Conservation (phyloP, 2,113 vertebrate genomes). For the Scartelaos histophorus region DNA sequence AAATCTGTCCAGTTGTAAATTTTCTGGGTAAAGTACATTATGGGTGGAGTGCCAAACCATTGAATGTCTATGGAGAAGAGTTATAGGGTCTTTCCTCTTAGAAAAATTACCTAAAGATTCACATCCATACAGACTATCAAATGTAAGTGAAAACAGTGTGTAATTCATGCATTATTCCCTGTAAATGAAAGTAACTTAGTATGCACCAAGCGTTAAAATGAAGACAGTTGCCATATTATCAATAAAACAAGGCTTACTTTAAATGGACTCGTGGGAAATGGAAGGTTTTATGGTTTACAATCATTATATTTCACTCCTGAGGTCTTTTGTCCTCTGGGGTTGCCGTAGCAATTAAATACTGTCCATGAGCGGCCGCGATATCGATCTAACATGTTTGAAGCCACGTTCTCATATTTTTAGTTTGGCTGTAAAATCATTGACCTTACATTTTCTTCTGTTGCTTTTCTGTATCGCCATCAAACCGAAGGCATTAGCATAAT, state of each 20-base stretch:
- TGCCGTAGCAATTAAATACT: background rate
- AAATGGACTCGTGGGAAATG: background rate
- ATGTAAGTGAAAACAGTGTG: slow-evolving; percentile 6
- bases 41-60: slow-evolving; percentile 31
- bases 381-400: background rate
- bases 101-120: background rate
- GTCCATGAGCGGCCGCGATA: background rate
- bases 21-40: slow-evolving; percentile 25
- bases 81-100: slow-evolving; percentile 7
- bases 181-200: background rate
- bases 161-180: background rate
- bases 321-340: background rate
- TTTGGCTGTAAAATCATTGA: background rate
- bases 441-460: no score
- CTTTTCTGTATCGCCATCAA: no score
- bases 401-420: background rate
- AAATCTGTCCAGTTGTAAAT: slow-evolving; percentile 34
- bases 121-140: background rate
- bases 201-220: background rate
- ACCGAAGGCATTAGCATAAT: no score
- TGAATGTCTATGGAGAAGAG: slow-evolving; percentile 20
- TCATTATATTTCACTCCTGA: background rate
- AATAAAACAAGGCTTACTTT: background rate
- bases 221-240: background rate
- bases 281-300: background rate